These are phyloP conservation scores for Cynoglossus semilaevis DNA, from an alignment of 2,113 vertebrate genomes.

Conservation along the genomic window DNA sequence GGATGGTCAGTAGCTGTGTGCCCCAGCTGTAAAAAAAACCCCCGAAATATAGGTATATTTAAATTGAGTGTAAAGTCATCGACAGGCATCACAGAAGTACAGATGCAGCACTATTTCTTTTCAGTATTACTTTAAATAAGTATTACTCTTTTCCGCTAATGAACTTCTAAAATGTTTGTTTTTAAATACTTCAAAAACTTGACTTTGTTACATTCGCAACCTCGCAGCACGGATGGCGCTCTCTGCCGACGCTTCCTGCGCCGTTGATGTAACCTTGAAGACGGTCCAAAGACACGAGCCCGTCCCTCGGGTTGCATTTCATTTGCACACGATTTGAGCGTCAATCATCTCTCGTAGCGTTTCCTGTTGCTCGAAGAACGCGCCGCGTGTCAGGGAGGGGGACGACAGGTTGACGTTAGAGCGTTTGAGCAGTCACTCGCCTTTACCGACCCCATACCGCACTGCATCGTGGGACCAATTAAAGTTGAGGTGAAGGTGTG, in stretches of 20 bases:
- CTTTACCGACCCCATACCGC: not conserved
- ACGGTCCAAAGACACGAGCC: conserved; percentile 31
- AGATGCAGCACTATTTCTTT: too few relatives aligned
- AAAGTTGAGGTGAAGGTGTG: conserved; percentile 12
- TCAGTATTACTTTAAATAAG: too few relatives aligned
- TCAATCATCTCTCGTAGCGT: conserved; percentile 34
- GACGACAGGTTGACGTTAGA: conserved; percentile 21
- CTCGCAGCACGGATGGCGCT: not conserved
- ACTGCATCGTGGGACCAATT: not conserved
- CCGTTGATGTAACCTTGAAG: conserved; percentile 19
- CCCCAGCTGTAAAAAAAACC: too few relatives aligned
- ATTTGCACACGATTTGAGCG: conserved; percentile 47
- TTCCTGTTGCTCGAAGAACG: conserved; percentile 12
- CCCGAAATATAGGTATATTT: too few relatives aligned
- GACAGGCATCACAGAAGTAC: too few relatives aligned
- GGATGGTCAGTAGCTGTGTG: too few relatives aligned
- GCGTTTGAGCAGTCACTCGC: conserved; percentile 7
- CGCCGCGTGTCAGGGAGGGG: conserved; percentile 7
- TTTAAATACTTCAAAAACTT: too few relatives aligned
- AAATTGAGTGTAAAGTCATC: too few relatives aligned
- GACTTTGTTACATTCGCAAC: not conserved
- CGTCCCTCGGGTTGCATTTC: conserved; percentile 27
- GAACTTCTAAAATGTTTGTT: too few relatives aligned
- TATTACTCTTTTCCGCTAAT: too few relatives aligned
- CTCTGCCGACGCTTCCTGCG: conserved; percentile 17